Evolutionary conservation across 2,113 vertebrate species (phyloP).

Genomic region (Heterochromis multidens): DNA sequence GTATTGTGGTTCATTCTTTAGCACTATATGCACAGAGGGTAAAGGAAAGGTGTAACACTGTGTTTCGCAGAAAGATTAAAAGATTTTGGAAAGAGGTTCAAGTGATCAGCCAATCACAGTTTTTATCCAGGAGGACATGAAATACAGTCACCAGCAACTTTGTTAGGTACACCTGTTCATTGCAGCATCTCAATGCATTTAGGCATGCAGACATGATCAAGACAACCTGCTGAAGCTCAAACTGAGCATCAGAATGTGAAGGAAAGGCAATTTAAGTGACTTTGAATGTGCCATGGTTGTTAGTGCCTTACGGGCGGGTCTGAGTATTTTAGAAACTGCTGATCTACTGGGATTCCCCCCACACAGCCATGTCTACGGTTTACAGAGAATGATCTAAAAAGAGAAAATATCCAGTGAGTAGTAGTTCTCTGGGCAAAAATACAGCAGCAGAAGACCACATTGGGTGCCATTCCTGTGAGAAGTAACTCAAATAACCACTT

Average conservation of each 20-base stretch:
- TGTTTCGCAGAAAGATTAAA: not conserved
- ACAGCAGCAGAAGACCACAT: no score
- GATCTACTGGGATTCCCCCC: not conserved
- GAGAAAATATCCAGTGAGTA: not conserved
- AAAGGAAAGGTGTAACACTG: not conserved
- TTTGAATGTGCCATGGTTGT: no score
- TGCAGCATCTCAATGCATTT: not conserved
- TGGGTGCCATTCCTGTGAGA: no score
- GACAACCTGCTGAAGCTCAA: not conserved
- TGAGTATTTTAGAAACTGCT: not conserved
- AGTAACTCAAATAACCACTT: no score
- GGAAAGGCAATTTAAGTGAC: not conserved
- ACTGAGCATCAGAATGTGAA: not conserved
- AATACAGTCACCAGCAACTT: not conserved
- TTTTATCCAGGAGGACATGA: not conserved
- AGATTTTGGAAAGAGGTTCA: not conserved
- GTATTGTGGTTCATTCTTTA: not conserved
- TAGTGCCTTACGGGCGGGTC: no score
- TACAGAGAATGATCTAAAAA: not conserved
- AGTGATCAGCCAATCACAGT: not conserved
- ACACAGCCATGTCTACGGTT: not conserved
- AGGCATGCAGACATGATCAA: rapidly evolving
- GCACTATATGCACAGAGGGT: not conserved
- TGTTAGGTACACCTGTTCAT: not conserved
- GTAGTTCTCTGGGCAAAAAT: no score